Conservation (phyloP, 2,113 vertebrate species). For the Phocoena phocoena region DNA sequence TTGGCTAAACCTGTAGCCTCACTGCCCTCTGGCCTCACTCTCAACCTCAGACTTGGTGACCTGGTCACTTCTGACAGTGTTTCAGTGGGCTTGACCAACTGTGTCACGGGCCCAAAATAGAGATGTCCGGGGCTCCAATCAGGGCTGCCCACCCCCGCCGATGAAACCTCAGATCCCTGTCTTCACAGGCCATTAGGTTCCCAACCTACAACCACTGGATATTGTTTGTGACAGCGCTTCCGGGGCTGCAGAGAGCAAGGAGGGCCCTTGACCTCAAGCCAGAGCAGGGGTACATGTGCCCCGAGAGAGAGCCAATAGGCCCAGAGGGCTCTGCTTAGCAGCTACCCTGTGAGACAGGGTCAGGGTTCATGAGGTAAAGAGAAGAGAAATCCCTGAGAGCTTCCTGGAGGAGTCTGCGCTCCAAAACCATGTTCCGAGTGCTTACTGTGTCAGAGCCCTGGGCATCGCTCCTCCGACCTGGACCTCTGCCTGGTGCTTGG, state of each 20-base stretch:
- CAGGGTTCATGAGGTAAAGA: accelerated
- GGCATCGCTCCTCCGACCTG: background rate
- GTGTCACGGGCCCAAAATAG: accelerated
- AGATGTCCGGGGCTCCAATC: background rate
- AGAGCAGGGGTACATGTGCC: accelerated
- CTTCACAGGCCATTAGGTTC: background rate
- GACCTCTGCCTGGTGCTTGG: background rate
- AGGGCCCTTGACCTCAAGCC: background rate
- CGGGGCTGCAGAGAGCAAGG: background rate
- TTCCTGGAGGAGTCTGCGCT: background rate
- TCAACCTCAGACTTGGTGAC: accelerated
- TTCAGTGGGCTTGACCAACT: accelerated
- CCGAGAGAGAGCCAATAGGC: too few species aligned
- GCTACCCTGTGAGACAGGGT: background rate
- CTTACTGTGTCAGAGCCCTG: accelerated
- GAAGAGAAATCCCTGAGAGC: background rate
- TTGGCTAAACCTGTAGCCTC: too few species aligned
- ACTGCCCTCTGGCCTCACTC: background rate
- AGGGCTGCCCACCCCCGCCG: accelerated
- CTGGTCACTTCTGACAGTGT: background rate
- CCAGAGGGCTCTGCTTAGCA: accelerated
- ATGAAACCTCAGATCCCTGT: background rate
- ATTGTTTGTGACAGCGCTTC: accelerated
- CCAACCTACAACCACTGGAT: accelerated
- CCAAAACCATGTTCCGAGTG: background rate